Percentiles rank a stretch among this genome's conserved stretches.
Conservation (phyloP, 2,113 vertebrate genomes). For the Podarcis raffonei region DNA sequence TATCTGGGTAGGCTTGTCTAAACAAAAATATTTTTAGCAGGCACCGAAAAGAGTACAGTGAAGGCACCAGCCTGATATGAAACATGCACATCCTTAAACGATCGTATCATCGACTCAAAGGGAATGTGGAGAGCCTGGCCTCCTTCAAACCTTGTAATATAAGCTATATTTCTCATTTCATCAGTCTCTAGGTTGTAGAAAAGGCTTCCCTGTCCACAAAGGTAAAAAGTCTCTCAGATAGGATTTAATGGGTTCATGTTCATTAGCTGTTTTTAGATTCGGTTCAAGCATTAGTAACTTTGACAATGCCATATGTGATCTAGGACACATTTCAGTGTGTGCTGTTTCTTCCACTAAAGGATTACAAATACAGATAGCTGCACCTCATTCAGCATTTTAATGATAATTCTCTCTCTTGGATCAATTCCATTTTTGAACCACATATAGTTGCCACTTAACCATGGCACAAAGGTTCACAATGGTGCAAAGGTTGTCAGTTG, state of each 20-base stretch:
- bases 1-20: too few species aligned
- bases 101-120: neutral
- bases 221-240: neutral
- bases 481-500: neutral
- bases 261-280: neutral
- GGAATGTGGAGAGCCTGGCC: rapidly evolving
- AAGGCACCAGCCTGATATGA: neutral
- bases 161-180: neutral
- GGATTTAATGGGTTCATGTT: neutral
- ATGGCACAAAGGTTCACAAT: neutral
- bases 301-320: neutral
- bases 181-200: neutral
- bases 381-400: neutral
- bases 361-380: neutral
- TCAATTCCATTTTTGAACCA: neutral
- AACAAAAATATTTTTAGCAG: too few species aligned
- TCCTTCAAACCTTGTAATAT: neutral
- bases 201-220: neutral
- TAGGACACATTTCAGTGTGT: neutral
- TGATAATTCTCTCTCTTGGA: neutral
- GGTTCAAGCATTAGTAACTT: neutral
- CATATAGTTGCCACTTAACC: neutral
- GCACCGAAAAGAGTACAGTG: too few species aligned
- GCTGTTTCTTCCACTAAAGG: neutral
- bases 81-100: neutral